phyloP scores from a whole-genome alignment of 1,140 invertebrate genomes.

The Lucilia sericata region DNA sequence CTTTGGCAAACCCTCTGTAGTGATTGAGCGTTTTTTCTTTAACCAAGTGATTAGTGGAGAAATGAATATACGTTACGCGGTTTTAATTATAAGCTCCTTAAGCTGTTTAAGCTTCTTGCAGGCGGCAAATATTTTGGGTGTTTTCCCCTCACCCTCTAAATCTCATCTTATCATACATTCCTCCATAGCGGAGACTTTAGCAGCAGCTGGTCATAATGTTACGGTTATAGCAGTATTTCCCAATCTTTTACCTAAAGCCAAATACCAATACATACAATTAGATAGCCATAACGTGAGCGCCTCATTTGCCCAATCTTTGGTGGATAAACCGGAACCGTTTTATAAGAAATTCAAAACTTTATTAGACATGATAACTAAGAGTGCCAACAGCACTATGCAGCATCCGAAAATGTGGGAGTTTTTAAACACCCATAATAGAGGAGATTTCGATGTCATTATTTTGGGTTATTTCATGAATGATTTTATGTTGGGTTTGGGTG shows the following conservation, averaged over 20 bases:
- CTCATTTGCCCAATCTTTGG: neutral
- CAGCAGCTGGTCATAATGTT: slow-evolving; percentile 54
- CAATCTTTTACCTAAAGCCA: slow-evolving; percentile 22
- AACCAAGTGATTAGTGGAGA: neutral
- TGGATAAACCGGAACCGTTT: slow-evolving; percentile 21
- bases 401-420: slow-evolving; percentile 38
- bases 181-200: slow-evolving; percentile 50
- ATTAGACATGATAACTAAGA: neutral
- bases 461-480: slow-evolving; percentile 50
- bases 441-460: slow-evolving; percentile 50
- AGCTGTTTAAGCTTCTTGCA: neutral
- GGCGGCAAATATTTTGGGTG: slow-evolving; percentile 51
- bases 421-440: slow-evolving; percentile 13
- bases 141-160: slow-evolving; percentile 54
- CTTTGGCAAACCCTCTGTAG: neutral
- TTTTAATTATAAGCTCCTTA: neutral
- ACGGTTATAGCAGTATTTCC: slow-evolving; percentile 47
- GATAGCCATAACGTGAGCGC: neutral
- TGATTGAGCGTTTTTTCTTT: neutral
- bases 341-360: neutral
- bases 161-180: slow-evolving; percentile 53
- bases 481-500: slow-evolving; percentile 50
- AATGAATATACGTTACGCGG: neutral
- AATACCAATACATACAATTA: slow-evolving; percentile 35
- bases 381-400: slow-evolving; percentile 15